phyloP scores from a whole-genome alignment of 2,888 invertebrate genomes.

The Chrysopilus asiliformis region DNA sequence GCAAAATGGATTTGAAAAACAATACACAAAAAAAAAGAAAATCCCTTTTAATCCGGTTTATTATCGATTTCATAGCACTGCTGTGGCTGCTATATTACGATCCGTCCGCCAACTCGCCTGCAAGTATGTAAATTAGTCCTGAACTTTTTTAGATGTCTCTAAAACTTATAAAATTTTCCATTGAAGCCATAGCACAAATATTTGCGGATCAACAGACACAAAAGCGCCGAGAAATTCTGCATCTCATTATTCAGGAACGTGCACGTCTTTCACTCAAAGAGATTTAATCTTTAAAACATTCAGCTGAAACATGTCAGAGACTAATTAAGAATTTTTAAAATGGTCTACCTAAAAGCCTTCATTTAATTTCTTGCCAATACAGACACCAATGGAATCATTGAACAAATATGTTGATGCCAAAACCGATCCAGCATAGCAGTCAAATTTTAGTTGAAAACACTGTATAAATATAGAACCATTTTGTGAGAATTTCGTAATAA shows the following conservation, averaged over 20 bases:
- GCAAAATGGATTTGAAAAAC: too few relatives aligned
- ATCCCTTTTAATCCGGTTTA: slow-evolving; percentile 10
- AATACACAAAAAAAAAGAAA: too few relatives aligned
- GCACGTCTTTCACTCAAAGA: slow-evolving; percentile 9
- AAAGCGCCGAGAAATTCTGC: slow-evolving; percentile 12
- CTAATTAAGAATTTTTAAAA: slow-evolving; percentile 13
- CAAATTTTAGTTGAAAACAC: too few relatives aligned
- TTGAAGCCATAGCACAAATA: slow-evolving; percentile 11
- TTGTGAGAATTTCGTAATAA: too few relatives aligned
- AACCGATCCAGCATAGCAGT: too few relatives aligned
- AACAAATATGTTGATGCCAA: too few relatives aligned
- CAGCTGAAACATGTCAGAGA: slow-evolving; percentile 12
- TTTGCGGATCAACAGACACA: slow-evolving; percentile 14
- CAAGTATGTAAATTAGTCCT: slow-evolving; percentile 11
- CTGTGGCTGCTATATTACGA: too few relatives aligned
- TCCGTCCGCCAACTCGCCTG: too few relatives aligned
- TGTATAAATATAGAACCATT: too few relatives aligned
- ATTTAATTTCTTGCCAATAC: too few relatives aligned
- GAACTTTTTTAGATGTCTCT: slow-evolving; percentile 1
- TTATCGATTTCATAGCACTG: slow-evolving; percentile 9
- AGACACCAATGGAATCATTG: too few relatives aligned
- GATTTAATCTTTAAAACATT: slow-evolving; percentile 10
- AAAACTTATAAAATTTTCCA: background rate
- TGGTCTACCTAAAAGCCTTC: too few relatives aligned
- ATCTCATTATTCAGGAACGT: slow-evolving; percentile 13